Percentiles rank a stretch among this genome's conserved stretches.
Conservation (phyloP, 1,140 invertebrate species). For the Drosophila nebulosa region DNA sequence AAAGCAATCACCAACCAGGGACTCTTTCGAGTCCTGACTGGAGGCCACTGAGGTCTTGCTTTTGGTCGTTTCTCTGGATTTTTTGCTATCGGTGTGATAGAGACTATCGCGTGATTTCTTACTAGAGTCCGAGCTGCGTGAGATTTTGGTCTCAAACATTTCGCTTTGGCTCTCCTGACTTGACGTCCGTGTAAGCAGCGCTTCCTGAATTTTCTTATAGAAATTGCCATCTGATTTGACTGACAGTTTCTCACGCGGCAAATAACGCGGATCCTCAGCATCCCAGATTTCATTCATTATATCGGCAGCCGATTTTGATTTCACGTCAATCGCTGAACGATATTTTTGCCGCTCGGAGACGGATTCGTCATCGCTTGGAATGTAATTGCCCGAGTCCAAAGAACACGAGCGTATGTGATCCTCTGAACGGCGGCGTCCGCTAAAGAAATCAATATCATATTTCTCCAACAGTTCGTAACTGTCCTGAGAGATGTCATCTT, state of each 20-base stretch:
- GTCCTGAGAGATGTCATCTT: slow-evolving; percentile 93
- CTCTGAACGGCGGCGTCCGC: slow-evolving; percentile 71
- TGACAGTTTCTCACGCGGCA: slow-evolving; percentile 85
- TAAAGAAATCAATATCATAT: slow-evolving; percentile 85
- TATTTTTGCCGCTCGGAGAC: slow-evolving; percentile 82
- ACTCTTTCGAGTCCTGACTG: slow-evolving; percentile 85
- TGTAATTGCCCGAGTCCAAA: slow-evolving; percentile 86
- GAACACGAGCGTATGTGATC: slow-evolving; percentile 85
- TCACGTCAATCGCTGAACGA: slow-evolving; percentile 79
- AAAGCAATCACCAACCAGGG: slow-evolving; percentile 70
- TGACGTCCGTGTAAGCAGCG: slow-evolving; percentile 83
- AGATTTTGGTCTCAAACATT: slow-evolving; percentile 85
- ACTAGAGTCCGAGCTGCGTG: slow-evolving; percentile 84
- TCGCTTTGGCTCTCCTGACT: slow-evolving; percentile 86
- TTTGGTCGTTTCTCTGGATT: slow-evolving; percentile 84
- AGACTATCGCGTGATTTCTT: slow-evolving; percentile 85
- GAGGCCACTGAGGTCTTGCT: slow-evolving; percentile 85
- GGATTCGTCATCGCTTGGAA: slow-evolving; percentile 85
- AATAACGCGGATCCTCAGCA: slow-evolving; percentile 85
- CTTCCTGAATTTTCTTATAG: slow-evolving; percentile 85
- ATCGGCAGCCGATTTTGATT: slow-evolving; percentile 83
- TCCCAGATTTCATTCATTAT: slow-evolving; percentile 84
- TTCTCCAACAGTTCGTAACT: slow-evolving; percentile 93
- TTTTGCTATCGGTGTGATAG: slow-evolving; percentile 85
- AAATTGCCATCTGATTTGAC: slow-evolving; percentile 86